Evolutionary conservation across 2,888 invertebrate genomes (phyloP).

Genomic region (Lithodes maja): DNA sequence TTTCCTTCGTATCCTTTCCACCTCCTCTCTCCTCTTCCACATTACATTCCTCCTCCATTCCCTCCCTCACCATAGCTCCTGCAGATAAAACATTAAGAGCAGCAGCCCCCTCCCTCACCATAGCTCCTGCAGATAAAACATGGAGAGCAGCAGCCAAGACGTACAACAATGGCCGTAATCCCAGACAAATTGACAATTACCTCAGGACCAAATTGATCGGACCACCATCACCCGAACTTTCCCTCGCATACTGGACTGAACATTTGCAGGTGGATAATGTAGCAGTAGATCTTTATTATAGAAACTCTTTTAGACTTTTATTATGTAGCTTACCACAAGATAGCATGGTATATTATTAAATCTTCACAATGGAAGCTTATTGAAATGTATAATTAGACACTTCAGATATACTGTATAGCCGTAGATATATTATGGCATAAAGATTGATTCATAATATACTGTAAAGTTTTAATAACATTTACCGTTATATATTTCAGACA

Average conservation of each 20-base stretch:
- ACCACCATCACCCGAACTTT: background rate
- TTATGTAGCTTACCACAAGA: no score
- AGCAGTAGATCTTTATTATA: no score
- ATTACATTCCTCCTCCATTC: background rate
- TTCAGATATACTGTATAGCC: no score
- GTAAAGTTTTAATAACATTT: no score
- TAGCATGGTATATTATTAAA: no score
- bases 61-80: background rate
- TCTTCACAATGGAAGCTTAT: no score
- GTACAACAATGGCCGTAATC: constrained; percentile 17
- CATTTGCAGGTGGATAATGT: no score
- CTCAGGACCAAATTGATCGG: constrained; percentile 10
- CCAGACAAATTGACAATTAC: constrained; percentile 17
- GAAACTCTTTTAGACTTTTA: no score
- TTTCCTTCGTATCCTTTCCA: background rate
- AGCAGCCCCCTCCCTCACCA: background rate
- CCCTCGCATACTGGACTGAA: background rate
- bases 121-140: constrained; percentile 6
- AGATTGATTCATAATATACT: no score
- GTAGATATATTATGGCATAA: no score
- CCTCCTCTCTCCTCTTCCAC: background rate
- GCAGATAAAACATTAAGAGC: background rate
- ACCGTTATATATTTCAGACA: no score
- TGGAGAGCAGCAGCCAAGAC: constrained; percentile 1
- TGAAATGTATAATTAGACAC: no score